Base-by-base conservation (phyloP, 2,888 invertebrate species). In the Drosophila nigritarsus region DNA sequence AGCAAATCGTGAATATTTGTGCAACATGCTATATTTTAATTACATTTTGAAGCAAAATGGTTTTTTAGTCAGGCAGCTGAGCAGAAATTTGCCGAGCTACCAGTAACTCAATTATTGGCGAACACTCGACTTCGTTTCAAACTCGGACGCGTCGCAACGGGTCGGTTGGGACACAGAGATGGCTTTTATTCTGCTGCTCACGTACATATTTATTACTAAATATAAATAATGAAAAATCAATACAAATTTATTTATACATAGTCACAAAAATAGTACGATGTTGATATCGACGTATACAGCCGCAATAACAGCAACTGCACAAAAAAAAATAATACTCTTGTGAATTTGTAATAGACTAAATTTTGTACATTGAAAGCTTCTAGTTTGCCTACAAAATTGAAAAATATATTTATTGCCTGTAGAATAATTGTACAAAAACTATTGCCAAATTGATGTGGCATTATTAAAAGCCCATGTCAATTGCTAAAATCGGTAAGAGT, bases 191-290 rank as follows among this genome's bases (percentile, higher is more conserved):
- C 36, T 36, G 54, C 38, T 40, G 54, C 36, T 20, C 59, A 30
- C n/a, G 61, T 61, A 59, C 48, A 68, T 63, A 73, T 85, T 79
- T 85, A 83, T 82, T 86, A 83, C 83, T 82, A 82, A 82, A 85
- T 72, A 85, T 80, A 68, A 80, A 83, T 86, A 83, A 86, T 73
- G 72, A 68, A 82, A 82, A 86, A 82, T 82, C 82, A 86, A 82
- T 82, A 86, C 38, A 77, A 70, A 76, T 77, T 83, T 82, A 86
- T 82, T 82, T 83, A 80, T 82, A 82, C 63, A 71, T 11, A 67
- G 50, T 67, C 49, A 34, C 32, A 65, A 45, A 56, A 42, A 48
- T 34, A 29, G 38, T 8, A 55, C n/a, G 56, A 15, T 30, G 56
- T 56, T 40, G 3, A n/a, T 1, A 20, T 55, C 5, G 40, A 20